phyloP scores from a whole-genome alignment of 2,113 vertebrate species.

The Ceyx cyanopectus region DNA sequence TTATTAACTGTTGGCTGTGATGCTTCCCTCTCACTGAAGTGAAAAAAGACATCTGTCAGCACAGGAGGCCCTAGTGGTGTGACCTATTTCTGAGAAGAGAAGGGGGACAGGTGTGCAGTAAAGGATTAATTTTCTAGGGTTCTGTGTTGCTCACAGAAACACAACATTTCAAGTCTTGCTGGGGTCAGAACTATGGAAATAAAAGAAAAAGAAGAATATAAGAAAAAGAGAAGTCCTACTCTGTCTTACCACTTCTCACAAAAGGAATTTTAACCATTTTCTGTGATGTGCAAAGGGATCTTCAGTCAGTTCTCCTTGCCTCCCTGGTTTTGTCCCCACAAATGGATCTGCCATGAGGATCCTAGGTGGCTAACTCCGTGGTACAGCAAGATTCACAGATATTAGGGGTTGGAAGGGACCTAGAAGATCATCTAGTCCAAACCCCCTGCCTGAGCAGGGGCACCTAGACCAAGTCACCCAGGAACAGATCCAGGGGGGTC shows the following conservation, averaged over 20 bases:
- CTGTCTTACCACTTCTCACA: not conserved
- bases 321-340: not conserved
- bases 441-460: no score
- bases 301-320: not conserved
- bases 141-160: not conserved
- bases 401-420: no score
- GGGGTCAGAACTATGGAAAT: not conserved
- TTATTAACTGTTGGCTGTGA: not conserved
- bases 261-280: not conserved
- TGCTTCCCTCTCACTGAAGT: not conserved
- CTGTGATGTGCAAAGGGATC: fast-evolving
- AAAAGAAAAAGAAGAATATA: not conserved
- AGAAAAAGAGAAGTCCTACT: not conserved
- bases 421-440: no score
- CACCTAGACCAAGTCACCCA: no score
- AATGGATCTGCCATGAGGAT: not conserved
- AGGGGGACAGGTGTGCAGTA: not conserved
- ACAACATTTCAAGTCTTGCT: not conserved
- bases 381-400: fast-evolving
- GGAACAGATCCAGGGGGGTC: no score
- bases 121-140: not conserved
- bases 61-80: not conserved
- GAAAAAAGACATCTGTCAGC: not conserved
- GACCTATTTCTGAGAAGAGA: not conserved
- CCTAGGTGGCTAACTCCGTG: not conserved